Conservation (phyloP, 2,888 invertebrate species). For the Andrena dorsata region DNA sequence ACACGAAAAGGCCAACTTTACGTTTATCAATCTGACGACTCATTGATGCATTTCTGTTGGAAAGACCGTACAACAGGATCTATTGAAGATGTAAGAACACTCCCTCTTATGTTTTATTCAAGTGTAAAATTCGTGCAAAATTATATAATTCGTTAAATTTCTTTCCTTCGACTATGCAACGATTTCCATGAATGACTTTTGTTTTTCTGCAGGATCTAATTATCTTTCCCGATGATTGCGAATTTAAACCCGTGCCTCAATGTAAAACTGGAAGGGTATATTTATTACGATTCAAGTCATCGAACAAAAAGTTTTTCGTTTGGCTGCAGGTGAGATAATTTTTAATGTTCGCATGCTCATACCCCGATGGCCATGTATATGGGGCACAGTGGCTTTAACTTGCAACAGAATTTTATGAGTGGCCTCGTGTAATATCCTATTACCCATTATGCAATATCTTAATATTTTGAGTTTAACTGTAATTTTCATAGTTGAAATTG, state of each 20-base stretch:
- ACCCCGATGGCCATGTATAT: too few species aligned
- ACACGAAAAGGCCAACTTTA: conserved; percentile 97
- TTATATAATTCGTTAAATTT: neutral
- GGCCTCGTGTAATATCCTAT: too few species aligned
- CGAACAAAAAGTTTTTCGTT: conserved; percentile 96
- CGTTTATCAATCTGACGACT: conserved; percentile 98
- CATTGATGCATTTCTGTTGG: conserved; percentile 99
- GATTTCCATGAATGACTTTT: conserved; percentile 5
- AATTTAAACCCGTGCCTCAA: conserved; percentile 96
- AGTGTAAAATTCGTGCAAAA: neutral
- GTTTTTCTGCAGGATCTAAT: conserved; percentile 91
- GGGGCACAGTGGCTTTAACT: too few species aligned
- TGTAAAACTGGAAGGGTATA: conserved; percentile 98
- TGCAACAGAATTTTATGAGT: too few species aligned
- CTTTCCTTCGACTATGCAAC: neutral
- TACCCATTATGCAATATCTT: neutral
- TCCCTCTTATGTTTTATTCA: neutral
- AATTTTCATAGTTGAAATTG: neutral
- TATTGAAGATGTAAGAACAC: conserved; percentile 92
- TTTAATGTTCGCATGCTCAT: neutral
- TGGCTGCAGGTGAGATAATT: conserved; percentile 94
- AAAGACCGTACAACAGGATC: conserved; percentile 97
- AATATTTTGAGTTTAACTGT: neutral
- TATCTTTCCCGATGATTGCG: conserved; percentile 99
- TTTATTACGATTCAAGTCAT: conserved; percentile 97